A percentile compares a stretch with the other conserved stretches of the same genome.
Evolutionary conservation across 1,140 invertebrate genomes (phyloP).

Genomic region (Neodiprion pinetum): DNA sequence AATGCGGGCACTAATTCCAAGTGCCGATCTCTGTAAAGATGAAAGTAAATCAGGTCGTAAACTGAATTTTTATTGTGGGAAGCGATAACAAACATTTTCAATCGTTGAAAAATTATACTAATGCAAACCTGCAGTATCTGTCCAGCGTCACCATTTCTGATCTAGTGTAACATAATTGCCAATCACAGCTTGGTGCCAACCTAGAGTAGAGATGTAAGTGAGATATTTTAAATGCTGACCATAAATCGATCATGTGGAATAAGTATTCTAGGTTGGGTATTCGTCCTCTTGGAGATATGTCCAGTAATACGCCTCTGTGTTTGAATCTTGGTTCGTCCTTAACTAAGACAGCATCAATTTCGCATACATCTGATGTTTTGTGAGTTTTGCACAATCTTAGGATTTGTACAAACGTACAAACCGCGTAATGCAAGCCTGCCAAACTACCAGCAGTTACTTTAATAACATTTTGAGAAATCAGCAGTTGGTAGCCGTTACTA

Average conservation of each 20-base stretch:
- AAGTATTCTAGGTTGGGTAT: slow-evolving; percentile 68
- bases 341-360: slow-evolving; percentile 64
- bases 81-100: neutral
- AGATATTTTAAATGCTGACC: slow-evolving; percentile 71
- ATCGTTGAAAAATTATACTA: slow-evolving; percentile 33
- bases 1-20: slow-evolving; percentile 67
- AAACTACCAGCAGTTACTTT: slow-evolving; percentile 66
- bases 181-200: slow-evolving; percentile 59
- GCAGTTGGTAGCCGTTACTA: slow-evolving; percentile 60
- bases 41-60: slow-evolving; percentile 14
- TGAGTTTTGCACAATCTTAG: slow-evolving; percentile 60
- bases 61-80: too few species aligned
- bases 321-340: slow-evolving; percentile 69
- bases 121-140: slow-evolving; percentile 66
- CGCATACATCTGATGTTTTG: slow-evolving; percentile 40
- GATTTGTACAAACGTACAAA: slow-evolving; percentile 70
- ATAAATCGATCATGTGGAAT: slow-evolving; percentile 65
- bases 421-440: slow-evolving; percentile 67
- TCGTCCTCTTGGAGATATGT: slow-evolving; percentile 68
- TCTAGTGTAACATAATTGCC: slow-evolving; percentile 63
- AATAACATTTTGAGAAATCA: slow-evolving; percentile 62
- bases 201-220: slow-evolving; percentile 67
- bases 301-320: slow-evolving; percentile 68
- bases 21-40: slow-evolving; percentile 51
- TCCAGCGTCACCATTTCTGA: slow-evolving; percentile 71